A percentile compares a stretch with the other conserved stretches of the same genome.
Conservation (phyloP, 2,888 invertebrate species). For the Peribatodes rhomboidaria region DNA sequence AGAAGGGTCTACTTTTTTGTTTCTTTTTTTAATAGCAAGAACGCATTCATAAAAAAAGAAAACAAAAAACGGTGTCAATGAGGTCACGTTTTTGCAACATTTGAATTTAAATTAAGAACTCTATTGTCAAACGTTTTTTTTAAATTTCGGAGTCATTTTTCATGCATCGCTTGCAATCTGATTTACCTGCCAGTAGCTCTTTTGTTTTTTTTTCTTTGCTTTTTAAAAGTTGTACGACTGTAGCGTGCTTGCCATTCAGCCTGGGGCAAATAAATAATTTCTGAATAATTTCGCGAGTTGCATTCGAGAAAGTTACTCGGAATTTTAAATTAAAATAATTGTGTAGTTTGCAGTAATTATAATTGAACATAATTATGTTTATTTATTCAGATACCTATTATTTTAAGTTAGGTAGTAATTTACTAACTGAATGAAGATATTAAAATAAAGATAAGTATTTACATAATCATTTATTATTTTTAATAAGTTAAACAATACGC, state of each 20-base stretch:
- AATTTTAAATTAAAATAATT: slow-evolving; percentile 59
- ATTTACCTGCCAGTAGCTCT: slow-evolving; percentile 77
- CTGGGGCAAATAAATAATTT: slow-evolving; percentile 55
- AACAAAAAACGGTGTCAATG: slow-evolving; percentile 45
- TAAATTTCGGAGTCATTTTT: slow-evolving; percentile 85
- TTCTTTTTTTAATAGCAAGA: slow-evolving; percentile 36
- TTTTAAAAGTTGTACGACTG: slow-evolving; percentile 52
- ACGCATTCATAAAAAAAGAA: slow-evolving; percentile 42
- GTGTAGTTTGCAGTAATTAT: slow-evolving; percentile 52
- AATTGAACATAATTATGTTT: not conserved
- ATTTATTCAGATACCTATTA: not conserved
- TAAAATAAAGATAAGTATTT: slow-evolving; percentile 8
- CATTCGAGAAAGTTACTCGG: slow-evolving; percentile 42
- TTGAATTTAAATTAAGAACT: slow-evolving; percentile 77
- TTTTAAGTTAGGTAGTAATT: not conserved
- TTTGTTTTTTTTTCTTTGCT: slow-evolving; percentile 57
- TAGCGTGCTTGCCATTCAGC: slow-evolving; percentile 57
- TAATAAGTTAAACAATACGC: too few species aligned
- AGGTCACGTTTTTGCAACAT: slow-evolving; percentile 63
- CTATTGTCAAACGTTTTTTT: slow-evolving; percentile 79
- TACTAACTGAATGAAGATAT: slow-evolving; percentile 25
- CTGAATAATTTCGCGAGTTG: slow-evolving; percentile 50
- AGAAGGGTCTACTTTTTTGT: slow-evolving; percentile 49
- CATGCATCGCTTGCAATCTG: slow-evolving; percentile 85
- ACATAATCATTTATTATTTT: too few species aligned